Base-by-base conservation (phyloP, 2,888 invertebrate species). In the Palloptera scutellata region DNA sequence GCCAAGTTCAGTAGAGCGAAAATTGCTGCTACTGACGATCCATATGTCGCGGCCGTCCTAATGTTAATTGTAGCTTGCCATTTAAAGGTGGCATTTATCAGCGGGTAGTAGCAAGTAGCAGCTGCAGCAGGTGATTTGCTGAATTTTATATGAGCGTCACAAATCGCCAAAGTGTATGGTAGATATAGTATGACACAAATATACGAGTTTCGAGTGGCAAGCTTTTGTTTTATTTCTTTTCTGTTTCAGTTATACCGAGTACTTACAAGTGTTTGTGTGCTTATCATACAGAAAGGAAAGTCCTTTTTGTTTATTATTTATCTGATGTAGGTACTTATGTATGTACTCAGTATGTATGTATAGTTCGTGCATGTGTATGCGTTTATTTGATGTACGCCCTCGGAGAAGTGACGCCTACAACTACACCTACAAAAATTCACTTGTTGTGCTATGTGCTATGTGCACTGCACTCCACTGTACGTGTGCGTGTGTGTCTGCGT, bases 111-210 rank as follows among this genome's bases (percentile, higher is more conserved):
- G 45, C 10, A 11, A 45, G 45, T 45, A n/a, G 48, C 13, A 13
- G 48, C n/a, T 15, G 48, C 41, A 64, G 57, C 58, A 70, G 72
- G 75, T 79, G 80, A 78, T 79, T 80, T 78, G 80, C 77, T 79
- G 81, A 77, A 79, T 78, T 77, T 79, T 77, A 75, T 73, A 79
- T 80, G 80, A 76, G 73, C 66, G 67, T 60, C 66, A 69, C 67
- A 67, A n/a, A n/a, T 69, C 65, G 67, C 71, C 62, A 68, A 64
- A 58, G 59, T 64, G 62, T 19, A 57, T 42, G 52, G 5, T n/a
- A 54, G 6, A 54, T 17, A 54, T 30, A 30, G 6, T 19, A 19
- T 12, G 12, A 15, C n/a, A 48, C 8, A 54, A 12, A 6, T 11
- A 48, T 15, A 48, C 48, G 5, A 13, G 48, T 6, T 15, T 15